Evolutionary conservation across 2,888 invertebrate species (phyloP), one percentile per base, ranked within the genome.

Genomic region (Sthenelais limicola): DNA sequence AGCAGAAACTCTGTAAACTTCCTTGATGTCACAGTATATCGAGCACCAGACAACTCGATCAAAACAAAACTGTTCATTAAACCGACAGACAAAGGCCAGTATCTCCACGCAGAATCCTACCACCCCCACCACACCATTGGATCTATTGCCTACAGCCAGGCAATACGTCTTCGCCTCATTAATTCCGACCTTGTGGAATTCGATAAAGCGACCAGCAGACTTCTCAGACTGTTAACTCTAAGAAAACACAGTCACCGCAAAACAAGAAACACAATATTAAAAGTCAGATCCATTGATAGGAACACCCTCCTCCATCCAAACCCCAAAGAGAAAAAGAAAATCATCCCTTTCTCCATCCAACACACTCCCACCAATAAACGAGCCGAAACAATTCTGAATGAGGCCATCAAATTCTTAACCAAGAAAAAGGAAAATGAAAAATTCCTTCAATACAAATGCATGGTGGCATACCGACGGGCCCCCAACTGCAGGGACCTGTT

Each of bases 11-110:
- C 21, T 5, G 28, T 54, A 26, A 54, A 54, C 28, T 54, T 26
- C 54, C 28, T 54, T 15, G 54, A 54, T 32, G 30, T 32, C 54
- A 54, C 54, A 15, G 28, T 54, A 9, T 54, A 54, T n/a, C 26
- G 26, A 26, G 54, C 26, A 12, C 3, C 4, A 15, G 30, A 54
- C 28, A 9, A 32, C 3, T 30, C 26, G 9, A 12, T 54, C 26
- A 28, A 54, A 3, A 54, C 54, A 9, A 54, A 26, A 54, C 7
- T 54, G 26, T 54, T 9, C 28, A 54, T 30, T 12, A 54, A 54
- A 26, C 54, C 54, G 12, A 54, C 54, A 54, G 54, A 54, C 18
- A 32, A 28, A 5, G 54, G 30, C 18, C 28, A 30, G 4, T 54
- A 54, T 18, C 54, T 54, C 21, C 54, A 54, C 18, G 9, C 26